Evolutionary conservation across 2,113 vertebrate species (phyloP), one percentile per base, ranked within the genome.

Genomic region (Recurvirostra avosetta): DNA sequence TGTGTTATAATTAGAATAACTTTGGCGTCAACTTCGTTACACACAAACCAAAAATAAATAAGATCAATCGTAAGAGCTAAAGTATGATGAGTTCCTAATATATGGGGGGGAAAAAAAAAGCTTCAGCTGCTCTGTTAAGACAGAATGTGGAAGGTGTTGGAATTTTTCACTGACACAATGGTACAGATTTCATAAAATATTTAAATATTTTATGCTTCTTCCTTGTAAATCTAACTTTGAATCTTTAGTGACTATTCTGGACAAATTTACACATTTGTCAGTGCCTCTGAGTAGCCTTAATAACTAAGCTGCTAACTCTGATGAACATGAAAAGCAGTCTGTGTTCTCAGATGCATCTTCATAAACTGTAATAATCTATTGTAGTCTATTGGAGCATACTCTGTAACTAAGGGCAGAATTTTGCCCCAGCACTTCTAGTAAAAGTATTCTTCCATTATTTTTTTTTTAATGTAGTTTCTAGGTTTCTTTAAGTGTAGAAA

Each of bases 1-100:
- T 84, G 75, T 88, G 88, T 93, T 95, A 91, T 91, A 94, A 95
- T 96, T 94, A 96, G 86, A 96, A 86, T 89, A 88, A 75, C 58
- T 92, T 75, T 94, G 83, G 41, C 88, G 93, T 84, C 86, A 75
- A 53, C 80, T 84, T 91, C 55, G 25, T 72, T 92, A 73, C 91
- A 78, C 36, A 27, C 52, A 91, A 87, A 91, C 96, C 79, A 81
- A 91, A 95, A 95, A 96, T 95, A 96, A 95, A 58, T 86, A 84
- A 81, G 80, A 97, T 96, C 87, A 93, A 76, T 96, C 92, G 45
- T 87, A 88, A 91, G 36, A 91, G 36, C 49, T 82, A 10, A 93
- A 91, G 70, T 72, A 82, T 72, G 63, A 87, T 63, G 62, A 92
- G 68, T 75, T 84, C 38, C 43, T 92, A 86, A 92, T 84, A 50